These are phyloP conservation scores for Heptranchias perlo DNA, from an alignment of 2,113 vertebrate genomes.

Conservation along the genomic window DNA sequence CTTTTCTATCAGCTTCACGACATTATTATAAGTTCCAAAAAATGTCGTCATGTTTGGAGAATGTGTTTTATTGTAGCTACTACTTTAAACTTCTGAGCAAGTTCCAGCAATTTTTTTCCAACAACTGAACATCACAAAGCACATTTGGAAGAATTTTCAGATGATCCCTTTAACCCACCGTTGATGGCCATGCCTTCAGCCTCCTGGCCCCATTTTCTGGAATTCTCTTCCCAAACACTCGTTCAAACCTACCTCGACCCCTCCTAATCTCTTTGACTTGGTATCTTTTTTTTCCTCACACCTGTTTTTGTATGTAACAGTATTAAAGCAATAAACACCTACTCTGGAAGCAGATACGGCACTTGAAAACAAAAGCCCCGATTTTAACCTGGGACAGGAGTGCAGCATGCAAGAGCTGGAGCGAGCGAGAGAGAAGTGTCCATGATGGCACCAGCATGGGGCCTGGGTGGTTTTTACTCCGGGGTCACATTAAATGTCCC, in stretches of 20 bases:
- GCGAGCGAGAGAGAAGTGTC: background rate
- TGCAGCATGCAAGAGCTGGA: background rate
- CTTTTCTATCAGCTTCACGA: background rate
- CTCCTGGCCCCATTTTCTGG: background rate
- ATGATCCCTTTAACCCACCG: background rate
- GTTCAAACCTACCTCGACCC: background rate
- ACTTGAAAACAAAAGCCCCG: background rate
- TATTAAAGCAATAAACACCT: background rate
- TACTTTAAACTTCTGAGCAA: background rate
- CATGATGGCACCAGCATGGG: background rate
- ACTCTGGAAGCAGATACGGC: background rate
- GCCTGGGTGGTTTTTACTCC: background rate
- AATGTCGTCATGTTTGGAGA: background rate
- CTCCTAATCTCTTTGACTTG: background rate
- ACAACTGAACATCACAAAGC: background rate
- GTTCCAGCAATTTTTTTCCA: background rate
- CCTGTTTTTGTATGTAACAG: background rate
- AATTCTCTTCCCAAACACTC: background rate
- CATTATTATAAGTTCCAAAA: background rate
- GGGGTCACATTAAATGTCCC: background rate
- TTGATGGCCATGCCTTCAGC: background rate
- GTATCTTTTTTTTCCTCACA: background rate
- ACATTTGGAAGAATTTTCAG: background rate
- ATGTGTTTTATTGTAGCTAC: background rate
- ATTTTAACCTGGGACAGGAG: background rate